These are phyloP conservation scores for Rotaria sp. DNA, from an alignment of 2,888 invertebrate species.

Conservation along the genomic window DNA sequence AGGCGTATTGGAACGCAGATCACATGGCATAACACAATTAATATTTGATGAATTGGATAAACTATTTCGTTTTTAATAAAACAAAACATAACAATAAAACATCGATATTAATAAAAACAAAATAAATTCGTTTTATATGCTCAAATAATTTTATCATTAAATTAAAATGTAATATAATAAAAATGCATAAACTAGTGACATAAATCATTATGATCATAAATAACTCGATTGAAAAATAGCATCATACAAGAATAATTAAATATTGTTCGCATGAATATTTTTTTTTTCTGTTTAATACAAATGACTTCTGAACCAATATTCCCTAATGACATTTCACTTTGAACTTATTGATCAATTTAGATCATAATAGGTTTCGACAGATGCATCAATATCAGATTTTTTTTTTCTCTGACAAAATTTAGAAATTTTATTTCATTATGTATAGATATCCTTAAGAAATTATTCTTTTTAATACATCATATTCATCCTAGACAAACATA, in stretches of 20 bases:
- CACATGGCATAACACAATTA: conserved; percentile 7
- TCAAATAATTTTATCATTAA: neutral
- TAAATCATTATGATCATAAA: too few relatives aligned
- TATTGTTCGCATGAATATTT: too few relatives aligned
- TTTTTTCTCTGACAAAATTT: neutral
- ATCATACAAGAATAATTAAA: too few relatives aligned
- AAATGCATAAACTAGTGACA: too few relatives aligned
- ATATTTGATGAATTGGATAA: neutral
- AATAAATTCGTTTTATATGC: neutral
- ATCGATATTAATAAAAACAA: too few relatives aligned
- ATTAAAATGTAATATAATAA: too few relatives aligned
- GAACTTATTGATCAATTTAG: neutral
- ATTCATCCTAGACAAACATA: too few relatives aligned
- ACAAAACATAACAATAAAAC: neutral
- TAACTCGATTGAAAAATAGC: neutral
- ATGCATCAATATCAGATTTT: neutral
- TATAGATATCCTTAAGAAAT: neutral
- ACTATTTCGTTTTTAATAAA: neutral
- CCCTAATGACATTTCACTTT: neutral
- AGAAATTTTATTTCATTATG: neutral
- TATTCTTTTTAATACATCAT: too few relatives aligned
- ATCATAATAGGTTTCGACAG: neutral
- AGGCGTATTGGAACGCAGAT: neutral
- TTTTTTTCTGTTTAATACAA: neutral
- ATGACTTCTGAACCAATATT: neutral